Base-by-base conservation (phyloP, 2,797 vertebrate species). In the Microchirus variegatus region DNA sequence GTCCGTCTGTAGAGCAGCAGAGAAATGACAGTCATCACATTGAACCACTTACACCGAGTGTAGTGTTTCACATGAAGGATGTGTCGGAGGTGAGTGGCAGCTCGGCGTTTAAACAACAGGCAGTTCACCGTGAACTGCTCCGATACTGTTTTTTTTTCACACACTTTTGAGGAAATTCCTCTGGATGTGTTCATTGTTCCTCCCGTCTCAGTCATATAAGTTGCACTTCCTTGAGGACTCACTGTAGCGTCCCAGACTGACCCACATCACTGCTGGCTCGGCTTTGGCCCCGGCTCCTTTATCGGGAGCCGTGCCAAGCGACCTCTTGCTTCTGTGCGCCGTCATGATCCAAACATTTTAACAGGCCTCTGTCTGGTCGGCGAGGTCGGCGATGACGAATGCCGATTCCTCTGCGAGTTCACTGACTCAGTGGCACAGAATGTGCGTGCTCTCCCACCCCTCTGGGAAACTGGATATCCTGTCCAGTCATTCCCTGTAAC, bases 381-480 rank as follows among this genome's bases (percentile, higher is more conserved):
- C n/a, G 72, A 62, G 80, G 57, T 80, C 18, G 56, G 40, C 69
- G 65, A 73, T 90, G 87, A 87, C 75, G 48, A 78, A 77, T 5
- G 17, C 66, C 3, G 51, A 53, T 67, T 65, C 84, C 67, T 67
- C 56, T 48, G 50, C 37, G 53, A 68, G 76, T 7, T 2, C 54
- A 73, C 81, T 87, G 85, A 90, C 41, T 87, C 84, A 91, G 70
- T 80, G 59, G 68, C 74, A 84, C 84, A 84, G 71, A 81, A 87
- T 85, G 84, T 63, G 59, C 48, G 75, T 48, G 59, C 77, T 69
- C 55, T 67, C 73, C 57, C 75, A 47, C 71, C 81, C 63, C 36
- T 48, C 54, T 53, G 77, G 77, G 87, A 80, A 78, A 63, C 74
- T 59, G 63, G 63, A 87, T 75, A 83, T 87, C 83, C 86, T 84